These are phyloP conservation scores for Nymphalis io DNA, from an alignment of 1,140 invertebrate species.

Conservation along the genomic window DNA sequence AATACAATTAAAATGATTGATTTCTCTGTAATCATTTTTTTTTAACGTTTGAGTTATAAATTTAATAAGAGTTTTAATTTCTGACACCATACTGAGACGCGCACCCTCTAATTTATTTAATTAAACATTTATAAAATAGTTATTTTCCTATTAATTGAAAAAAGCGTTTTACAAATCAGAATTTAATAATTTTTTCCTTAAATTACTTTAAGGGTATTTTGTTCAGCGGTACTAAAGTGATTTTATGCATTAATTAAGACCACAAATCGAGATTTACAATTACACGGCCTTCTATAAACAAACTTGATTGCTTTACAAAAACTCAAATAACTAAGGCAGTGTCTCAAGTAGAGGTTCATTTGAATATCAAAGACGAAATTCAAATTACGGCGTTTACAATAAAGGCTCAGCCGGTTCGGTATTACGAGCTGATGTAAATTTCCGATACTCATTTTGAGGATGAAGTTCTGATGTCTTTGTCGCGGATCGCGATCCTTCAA, in stretches of 20 bases:
- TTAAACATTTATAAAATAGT: not conserved
- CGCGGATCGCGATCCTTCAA: slow-evolving; percentile 59
- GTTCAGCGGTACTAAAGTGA: slow-evolving; percentile 39
- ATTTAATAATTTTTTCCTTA: slow-evolving; percentile 1
- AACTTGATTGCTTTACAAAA: slow-evolving; percentile 81
- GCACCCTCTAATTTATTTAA: not conserved
- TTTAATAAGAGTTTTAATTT: too few relatives aligned
- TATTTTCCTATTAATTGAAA: slow-evolving; percentile 5
- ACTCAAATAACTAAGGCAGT: slow-evolving; percentile 80
- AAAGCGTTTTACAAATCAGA: not conserved
- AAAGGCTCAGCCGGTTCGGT: slow-evolving; percentile 75
- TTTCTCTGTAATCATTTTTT: too few relatives aligned
- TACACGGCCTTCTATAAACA: slow-evolving; percentile 77
- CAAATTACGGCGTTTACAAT: slow-evolving; percentile 80
- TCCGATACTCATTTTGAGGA: slow-evolving; percentile 80
- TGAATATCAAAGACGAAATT: slow-evolving; percentile 81
- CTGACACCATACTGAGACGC: too few relatives aligned
- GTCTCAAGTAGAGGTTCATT: slow-evolving; percentile 80
- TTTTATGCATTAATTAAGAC: slow-evolving; percentile 76
- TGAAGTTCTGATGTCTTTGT: slow-evolving; percentile 73
- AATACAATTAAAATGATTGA: too few relatives aligned
- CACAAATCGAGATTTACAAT: slow-evolving; percentile 77
- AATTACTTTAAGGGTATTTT: slow-evolving; percentile 3
- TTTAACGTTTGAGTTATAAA: too few relatives aligned
- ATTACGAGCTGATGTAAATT: slow-evolving; percentile 80